A percentile compares a stretch with the other conserved stretches of the same genome.
phyloP scores from a whole-genome alignment of 2,113 vertebrate genomes.

The Myiagra hebetior region DNA sequence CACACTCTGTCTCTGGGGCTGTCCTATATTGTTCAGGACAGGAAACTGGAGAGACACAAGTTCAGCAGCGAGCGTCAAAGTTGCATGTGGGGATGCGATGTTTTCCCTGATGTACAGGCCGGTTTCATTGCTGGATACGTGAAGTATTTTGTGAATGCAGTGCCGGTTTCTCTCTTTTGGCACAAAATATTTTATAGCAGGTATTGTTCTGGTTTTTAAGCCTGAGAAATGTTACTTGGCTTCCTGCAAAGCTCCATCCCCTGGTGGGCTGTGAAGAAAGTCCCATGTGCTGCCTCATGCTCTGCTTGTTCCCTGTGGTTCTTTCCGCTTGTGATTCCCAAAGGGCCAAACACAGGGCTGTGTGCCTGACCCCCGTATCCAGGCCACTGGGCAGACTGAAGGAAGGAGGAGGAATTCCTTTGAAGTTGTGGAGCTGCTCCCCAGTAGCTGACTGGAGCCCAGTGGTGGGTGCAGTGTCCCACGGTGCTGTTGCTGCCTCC shows the following conservation, averaged over 20 bases:
- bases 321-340: background rate
- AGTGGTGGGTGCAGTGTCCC: background rate
- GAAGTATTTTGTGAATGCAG: background rate
- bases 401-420: background rate
- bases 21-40: background rate
- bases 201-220: background rate
- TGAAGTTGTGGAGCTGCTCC: conserved; percentile 13
- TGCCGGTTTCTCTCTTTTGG: background rate
- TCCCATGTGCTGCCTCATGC: background rate
- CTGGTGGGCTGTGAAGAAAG: background rate
- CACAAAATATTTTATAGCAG: background rate
- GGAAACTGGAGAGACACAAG: background rate
- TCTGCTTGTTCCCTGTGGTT: background rate
- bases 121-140: rapidly evolving
- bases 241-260: background rate
- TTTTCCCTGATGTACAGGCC: background rate
- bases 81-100: background rate
- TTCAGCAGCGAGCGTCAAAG: background rate
- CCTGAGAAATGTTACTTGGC: background rate
- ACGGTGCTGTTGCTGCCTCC: background rate
- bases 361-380: background rate
- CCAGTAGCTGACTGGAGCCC: background rate
- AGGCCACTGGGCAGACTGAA: conserved; percentile 1
- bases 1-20: background rate
- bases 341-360: background rate